These are phyloP conservation scores for Patella ulyssiponensis DNA, from an alignment of 2,888 invertebrate species.

Conservation along the genomic window DNA sequence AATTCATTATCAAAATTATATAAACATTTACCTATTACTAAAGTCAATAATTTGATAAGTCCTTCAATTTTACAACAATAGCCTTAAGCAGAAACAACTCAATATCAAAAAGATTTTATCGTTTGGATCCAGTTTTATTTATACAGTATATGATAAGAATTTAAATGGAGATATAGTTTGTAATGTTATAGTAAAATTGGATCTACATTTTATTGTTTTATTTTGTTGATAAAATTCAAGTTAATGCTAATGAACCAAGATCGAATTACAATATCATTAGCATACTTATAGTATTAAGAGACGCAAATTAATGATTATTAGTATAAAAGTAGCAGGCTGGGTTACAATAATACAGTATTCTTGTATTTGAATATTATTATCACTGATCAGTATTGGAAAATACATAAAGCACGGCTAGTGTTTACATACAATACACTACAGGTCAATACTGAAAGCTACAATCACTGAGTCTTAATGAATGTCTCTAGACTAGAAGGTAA, in stretches of 20 bases:
- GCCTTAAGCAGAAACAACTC: background rate
- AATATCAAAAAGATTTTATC: too few species aligned
- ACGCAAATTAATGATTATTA: background rate
- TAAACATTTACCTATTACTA: constrained; percentile 11
- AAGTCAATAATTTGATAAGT: constrained; percentile 12
- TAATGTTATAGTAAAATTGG: too few species aligned
- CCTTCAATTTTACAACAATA: constrained; percentile 7
- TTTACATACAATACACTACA: constrained; percentile 5
- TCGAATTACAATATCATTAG: background rate
- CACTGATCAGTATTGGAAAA: constrained; percentile 4
- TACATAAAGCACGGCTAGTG: background rate
- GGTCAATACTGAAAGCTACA: background rate
- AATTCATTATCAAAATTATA: constrained; percentile 5
- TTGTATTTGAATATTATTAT: background rate
- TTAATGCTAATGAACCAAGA: background rate
- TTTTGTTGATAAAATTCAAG: too few species aligned
- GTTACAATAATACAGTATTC: background rate
- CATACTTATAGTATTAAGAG: too few species aligned
- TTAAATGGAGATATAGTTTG: too few species aligned
- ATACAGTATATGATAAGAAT: too few species aligned
- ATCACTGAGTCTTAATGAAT: background rate
- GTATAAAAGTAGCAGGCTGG: background rate
- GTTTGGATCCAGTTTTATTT: too few species aligned
- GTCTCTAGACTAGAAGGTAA: background rate
- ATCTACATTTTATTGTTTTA: too few species aligned